Percentiles rank a stretch among this genome's conserved stretches.
Evolutionary conservation across 64 coral and sea anemone genomes (phyloP).

Genomic region (Stylophora pistillata): DNA sequence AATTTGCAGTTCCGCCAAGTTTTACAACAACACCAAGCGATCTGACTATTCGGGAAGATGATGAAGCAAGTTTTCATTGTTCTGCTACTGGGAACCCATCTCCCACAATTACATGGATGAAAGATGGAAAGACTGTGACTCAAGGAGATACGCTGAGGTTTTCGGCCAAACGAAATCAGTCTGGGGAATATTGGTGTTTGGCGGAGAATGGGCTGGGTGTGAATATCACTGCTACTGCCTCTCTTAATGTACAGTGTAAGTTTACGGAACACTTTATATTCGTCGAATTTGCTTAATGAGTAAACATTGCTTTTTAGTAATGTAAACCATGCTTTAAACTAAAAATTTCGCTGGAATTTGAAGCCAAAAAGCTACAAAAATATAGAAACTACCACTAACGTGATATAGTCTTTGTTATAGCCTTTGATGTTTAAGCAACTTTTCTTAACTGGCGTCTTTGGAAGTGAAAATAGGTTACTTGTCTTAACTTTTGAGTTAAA

Average conservation of each 20-base stretch:
- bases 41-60: background rate
- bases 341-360: too few species aligned
- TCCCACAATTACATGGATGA: background rate
- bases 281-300: too few species aligned
- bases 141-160: background rate
- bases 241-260: slow-evolving; percentile 24
- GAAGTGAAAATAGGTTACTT: too few species aligned
- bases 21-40: background rate
- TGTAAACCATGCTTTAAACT: too few species aligned
- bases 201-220: too few species aligned
- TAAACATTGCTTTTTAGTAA: too few species aligned
- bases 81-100: background rate
- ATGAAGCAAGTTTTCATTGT: background rate
- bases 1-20: background rate
- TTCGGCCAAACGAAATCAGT: background rate
- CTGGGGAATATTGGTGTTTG: background rate
- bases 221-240: background rate
- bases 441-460: too few species aligned
- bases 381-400: too few species aligned
- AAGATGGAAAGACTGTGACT: background rate
- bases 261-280: background rate
- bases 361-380: too few species aligned
- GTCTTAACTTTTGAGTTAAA: too few species aligned
- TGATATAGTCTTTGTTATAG: too few species aligned
- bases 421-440: too few species aligned